A percentile compares a stretch with the other conserved stretches of the same genome.
Conservation (phyloP, 2,888 invertebrate species). For the Ophioninae sp. region DNA sequence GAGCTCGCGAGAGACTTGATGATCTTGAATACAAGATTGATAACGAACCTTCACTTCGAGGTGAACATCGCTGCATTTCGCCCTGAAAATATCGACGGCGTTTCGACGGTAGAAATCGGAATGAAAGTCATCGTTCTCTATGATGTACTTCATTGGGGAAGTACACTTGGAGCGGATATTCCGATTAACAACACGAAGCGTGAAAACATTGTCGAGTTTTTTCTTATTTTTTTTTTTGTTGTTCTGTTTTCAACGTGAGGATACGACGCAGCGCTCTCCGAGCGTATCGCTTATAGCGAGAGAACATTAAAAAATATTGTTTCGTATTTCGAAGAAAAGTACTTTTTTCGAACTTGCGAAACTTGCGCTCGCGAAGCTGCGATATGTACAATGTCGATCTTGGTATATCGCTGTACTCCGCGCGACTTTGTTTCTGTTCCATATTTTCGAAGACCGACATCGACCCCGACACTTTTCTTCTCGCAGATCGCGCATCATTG, state of each 20-base stretch:
- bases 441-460: no score
- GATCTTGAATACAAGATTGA: neutral
- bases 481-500: neutral
- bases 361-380: no score
- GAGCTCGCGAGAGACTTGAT: constrained; percentile 2
- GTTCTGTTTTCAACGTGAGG: no score
- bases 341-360: no score
- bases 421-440: no score
- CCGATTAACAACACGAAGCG: neutral
- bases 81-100: neutral
- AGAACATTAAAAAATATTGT: no score
- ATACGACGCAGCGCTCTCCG: no score
- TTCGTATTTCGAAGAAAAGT: no score
- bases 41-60: neutral
- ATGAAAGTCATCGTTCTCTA: neutral
- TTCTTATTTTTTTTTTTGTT: no score
- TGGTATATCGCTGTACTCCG: no score
- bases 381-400: no score
- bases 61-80: neutral
- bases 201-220: neutral
- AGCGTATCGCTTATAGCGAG: no score
- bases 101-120: neutral
- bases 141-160: neutral
- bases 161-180: neutral
- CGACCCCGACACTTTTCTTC: neutral